Conservation (phyloP, 2,113 vertebrate genomes). For the Tamias sibiricus region DNA sequence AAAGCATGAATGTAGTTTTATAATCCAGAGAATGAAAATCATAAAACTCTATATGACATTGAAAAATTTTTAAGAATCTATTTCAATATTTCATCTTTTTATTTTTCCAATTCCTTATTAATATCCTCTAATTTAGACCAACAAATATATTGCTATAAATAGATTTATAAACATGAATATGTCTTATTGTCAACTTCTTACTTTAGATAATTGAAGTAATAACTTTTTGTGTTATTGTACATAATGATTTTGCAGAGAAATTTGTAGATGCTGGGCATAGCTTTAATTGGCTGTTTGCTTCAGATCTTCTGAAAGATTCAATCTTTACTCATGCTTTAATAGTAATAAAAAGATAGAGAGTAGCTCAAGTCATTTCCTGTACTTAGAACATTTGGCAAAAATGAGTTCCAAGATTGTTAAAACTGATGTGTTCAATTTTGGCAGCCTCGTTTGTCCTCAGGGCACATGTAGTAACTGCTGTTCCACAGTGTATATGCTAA, state of each 20-base stretch:
- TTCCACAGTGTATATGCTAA: not conserved
- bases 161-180: not conserved
- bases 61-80: not conserved
- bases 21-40: constrained; percentile 41
- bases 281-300: constrained; percentile 29
- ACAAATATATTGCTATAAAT: not conserved
- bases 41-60: not conserved
- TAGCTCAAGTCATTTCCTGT: constrained; percentile 62
- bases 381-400: constrained; percentile 69
- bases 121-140: not conserved
- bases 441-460: constrained; percentile 28
- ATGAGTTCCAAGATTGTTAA: constrained; percentile 51
- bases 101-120: not conserved
- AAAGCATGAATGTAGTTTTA: not conserved
- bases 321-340: constrained; percentile 41
- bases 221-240: not conserved
- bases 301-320: constrained; percentile 21
- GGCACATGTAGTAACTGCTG: constrained; percentile 11
- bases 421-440: constrained; percentile 56
- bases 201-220: not conserved
- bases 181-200: constrained; percentile 11
- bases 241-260: not conserved
- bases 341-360: not conserved
- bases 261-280: not conserved
- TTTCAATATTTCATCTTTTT: not conserved